These are phyloP conservation scores for Corbicula japonica DNA, from an alignment of 2,888 invertebrate genomes.

Conservation along the genomic window DNA sequence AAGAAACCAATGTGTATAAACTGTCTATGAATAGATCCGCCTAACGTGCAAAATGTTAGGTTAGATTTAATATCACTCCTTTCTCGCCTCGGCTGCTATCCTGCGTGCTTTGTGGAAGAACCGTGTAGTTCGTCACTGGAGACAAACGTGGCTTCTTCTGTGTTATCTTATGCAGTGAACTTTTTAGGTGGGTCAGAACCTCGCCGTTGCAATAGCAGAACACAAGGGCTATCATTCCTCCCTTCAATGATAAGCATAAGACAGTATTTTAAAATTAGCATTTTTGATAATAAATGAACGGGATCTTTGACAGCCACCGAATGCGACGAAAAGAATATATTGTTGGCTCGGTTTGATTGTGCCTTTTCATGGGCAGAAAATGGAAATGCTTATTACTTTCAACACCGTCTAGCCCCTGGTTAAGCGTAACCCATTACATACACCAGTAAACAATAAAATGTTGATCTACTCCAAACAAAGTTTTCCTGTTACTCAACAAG, in stretches of 20 bases:
- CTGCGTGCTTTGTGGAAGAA: constrained; percentile 39
- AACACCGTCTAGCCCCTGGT: background rate
- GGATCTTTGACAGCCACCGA: background rate
- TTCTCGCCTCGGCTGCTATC: no score
- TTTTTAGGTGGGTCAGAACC: constrained; percentile 54
- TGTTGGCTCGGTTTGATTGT: background rate
- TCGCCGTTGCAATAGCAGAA: constrained; percentile 71
- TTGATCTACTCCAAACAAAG: no score
- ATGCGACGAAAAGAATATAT: background rate
- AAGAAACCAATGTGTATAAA: no score
- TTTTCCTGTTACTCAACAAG: no score
- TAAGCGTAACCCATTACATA: no score
- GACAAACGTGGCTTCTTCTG: constrained; percentile 13
- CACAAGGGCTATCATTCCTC: constrained; percentile 67
- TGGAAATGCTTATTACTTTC: background rate
- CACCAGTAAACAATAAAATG: no score
- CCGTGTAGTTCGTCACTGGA: constrained; percentile 43
- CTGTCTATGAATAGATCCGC: no score
- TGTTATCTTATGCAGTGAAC: constrained; percentile 19
- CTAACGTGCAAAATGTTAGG: no score
- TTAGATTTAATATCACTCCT: no score
- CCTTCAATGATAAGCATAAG: constrained; percentile 58
- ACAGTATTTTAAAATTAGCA: background rate
- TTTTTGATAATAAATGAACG: background rate
- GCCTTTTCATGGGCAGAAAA: background rate